These are phyloP conservation scores for Rhabdophis nuchalis DNA, from an alignment of 2,797 vertebrate genomes.

Conservation along the genomic window DNA sequence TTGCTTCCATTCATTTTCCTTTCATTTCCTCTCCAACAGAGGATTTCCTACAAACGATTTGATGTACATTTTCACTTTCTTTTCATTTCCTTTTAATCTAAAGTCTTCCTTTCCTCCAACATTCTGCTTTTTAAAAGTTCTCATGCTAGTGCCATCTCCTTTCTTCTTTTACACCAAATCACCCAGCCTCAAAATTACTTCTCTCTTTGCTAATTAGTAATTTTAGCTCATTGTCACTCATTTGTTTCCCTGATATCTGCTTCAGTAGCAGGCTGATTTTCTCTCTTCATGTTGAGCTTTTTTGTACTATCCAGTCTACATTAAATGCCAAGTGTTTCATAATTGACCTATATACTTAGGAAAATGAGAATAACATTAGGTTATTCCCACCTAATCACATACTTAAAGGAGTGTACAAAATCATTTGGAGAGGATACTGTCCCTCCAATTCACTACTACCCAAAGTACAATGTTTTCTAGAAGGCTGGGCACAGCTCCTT, in stretches of 20 bases:
- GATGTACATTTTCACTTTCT: neutral
- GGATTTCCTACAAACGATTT: neutral
- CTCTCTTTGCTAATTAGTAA: neutral
- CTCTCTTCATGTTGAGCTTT: neutral
- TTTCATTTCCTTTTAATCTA: neutral
- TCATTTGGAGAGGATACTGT: neutral
- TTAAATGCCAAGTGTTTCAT: neutral
- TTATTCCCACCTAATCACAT: neutral
- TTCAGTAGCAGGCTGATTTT: neutral
- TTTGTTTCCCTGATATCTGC: neutral
- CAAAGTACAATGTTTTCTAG: neutral
- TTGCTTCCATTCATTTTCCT: neutral
- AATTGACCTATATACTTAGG: neutral
- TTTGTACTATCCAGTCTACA: neutral
- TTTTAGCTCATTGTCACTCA: neutral
- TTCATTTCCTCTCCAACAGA: fast-evolving
- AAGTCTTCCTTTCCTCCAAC: neutral
- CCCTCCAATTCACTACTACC: neutral
- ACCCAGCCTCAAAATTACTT: neutral
- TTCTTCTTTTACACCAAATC: neutral
- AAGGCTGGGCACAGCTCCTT: neutral
- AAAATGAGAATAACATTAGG: neutral
- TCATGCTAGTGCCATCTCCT: neutral
- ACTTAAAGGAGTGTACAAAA: neutral
- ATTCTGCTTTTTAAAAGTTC: neutral